Conservation (phyloP, 2,113 vertebrate species). For the Salvelinus sp. region DNA sequence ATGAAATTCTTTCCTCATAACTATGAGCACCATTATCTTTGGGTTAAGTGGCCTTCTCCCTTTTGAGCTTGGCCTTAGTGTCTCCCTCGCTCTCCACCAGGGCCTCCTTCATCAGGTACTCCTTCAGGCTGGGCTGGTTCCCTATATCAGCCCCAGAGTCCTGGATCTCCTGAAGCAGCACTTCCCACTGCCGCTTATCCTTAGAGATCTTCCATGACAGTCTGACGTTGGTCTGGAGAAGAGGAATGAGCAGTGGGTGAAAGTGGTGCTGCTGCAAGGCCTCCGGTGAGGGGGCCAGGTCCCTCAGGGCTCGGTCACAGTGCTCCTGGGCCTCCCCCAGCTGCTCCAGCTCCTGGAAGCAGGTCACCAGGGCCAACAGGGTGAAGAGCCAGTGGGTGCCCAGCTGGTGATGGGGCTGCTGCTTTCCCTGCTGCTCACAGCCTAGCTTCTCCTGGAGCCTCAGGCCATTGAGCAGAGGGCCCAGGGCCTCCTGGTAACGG, state of each 20-base stretch:
- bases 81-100: constrained; percentile 71
- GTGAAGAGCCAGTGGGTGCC: constrained; percentile 81
- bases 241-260: constrained; percentile 81
- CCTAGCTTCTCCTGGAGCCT: constrained; percentile 85
- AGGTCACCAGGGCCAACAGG: constrained; percentile 81
- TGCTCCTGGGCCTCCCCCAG: constrained; percentile 81
- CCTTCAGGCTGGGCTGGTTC: constrained; percentile 82
- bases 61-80: not conserved
- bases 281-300: constrained; percentile 52
- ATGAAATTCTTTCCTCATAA: no score
- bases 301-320: constrained; percentile 82
- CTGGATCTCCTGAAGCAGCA: constrained; percentile 77
- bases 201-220: constrained; percentile 89
- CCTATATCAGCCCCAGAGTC: constrained; percentile 72
- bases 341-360: constrained; percentile 88
- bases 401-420: constrained; percentile 26
- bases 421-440: constrained; percentile 50
- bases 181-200: constrained; percentile 87
- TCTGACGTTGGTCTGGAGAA: constrained; percentile 82
- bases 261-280: constrained; percentile 70
- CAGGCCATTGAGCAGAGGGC: constrained; percentile 83
- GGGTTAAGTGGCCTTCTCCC: not conserved
- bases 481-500: constrained; percentile 83
- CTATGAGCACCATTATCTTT: not conserved
- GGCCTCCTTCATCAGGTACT: constrained; percentile 83